Conservation (phyloP, 2,797 vertebrate species). For the Danionella dracula region DNA sequence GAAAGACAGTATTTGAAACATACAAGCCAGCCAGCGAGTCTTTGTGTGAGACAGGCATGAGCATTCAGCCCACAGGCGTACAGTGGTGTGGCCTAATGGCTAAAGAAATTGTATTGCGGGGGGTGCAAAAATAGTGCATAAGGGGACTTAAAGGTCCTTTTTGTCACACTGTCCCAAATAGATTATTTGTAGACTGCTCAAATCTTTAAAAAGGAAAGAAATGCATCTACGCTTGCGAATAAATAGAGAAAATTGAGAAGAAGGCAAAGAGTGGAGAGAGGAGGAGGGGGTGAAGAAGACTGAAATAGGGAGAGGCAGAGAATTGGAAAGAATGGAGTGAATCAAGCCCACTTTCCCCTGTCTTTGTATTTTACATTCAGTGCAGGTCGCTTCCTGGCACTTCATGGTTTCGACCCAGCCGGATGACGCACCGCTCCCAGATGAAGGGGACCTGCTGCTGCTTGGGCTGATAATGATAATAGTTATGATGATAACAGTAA, state of each 20-base stretch:
- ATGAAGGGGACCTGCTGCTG: constrained; percentile 59
- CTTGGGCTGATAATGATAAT: constrained; percentile 70
- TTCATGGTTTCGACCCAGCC: constrained; percentile 54
- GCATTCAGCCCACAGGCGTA: constrained; percentile 26
- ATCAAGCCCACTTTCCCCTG: constrained; percentile 44
- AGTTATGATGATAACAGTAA: constrained; percentile 66
- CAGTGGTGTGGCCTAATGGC: background rate
- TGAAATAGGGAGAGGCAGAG: constrained; percentile 53
- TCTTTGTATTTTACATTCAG: constrained; percentile 58
- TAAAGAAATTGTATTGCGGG: background rate
- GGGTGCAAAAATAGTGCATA: background rate
- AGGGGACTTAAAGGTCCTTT: background rate
- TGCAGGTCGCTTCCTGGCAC: constrained; percentile 51
- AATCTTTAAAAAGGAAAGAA: constrained; percentile 8
- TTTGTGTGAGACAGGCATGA: constrained; percentile 37
- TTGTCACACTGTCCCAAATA: background rate
- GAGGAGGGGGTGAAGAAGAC: constrained; percentile 54
- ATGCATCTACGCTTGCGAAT: background rate
- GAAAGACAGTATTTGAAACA: constrained; percentile 38
- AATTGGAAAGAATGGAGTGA: constrained; percentile 61
- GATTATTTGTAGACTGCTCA: background rate
- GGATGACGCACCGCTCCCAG: constrained; percentile 61
- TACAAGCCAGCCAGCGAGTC: constrained; percentile 26
- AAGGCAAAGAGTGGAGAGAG: constrained; percentile 26
- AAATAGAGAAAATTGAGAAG: constrained; percentile 40